A percentile compares a stretch with the other conserved stretches of the same genome.
phyloP scores from a whole-genome alignment of 1,140 invertebrate genomes.

The Eupeodes corollae region DNA sequence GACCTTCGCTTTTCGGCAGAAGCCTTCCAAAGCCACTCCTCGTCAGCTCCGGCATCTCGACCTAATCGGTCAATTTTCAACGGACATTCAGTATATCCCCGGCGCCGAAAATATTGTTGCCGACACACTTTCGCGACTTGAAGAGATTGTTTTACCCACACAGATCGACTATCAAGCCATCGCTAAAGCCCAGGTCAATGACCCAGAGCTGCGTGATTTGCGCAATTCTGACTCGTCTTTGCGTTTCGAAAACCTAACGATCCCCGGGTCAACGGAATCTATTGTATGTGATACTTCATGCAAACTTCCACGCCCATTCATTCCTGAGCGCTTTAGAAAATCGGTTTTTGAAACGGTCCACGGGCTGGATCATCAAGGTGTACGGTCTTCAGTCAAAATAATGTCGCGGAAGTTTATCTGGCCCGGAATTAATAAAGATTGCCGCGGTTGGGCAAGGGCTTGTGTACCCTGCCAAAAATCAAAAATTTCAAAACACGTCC shows the following conservation, averaged over 20 bases:
- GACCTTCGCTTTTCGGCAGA: neutral
- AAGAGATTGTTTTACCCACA: conserved; percentile 6
- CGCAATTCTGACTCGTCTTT: neutral
- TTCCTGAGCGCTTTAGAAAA: neutral
- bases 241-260: neutral
- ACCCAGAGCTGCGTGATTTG: conserved; percentile 10
- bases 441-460: conserved; percentile 2
- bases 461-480: conserved; percentile 14
- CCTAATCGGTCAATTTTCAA: conserved; percentile 34
- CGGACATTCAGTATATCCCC: conserved; percentile 27
- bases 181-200: conserved; percentile 11
- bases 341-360: neutral
- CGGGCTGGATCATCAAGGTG: neutral
- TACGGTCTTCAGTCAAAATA: neutral
- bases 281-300: no score
- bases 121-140: conserved; percentile 24
- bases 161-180: conserved; percentile 9
- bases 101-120: conserved; percentile 30
- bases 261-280: neutral
- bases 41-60: conserved; percentile 26
- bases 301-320: no score
- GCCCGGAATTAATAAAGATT: conserved; percentile 9
- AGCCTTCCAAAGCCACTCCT: conserved; percentile 16
- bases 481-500: conserved; percentile 16
- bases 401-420: conserved; percentile 5